Evolutionary conservation across 1,140 invertebrate species (phyloP), one percentile per base, ranked within the genome.

Genomic region (Copidosoma floridanum): DNA sequence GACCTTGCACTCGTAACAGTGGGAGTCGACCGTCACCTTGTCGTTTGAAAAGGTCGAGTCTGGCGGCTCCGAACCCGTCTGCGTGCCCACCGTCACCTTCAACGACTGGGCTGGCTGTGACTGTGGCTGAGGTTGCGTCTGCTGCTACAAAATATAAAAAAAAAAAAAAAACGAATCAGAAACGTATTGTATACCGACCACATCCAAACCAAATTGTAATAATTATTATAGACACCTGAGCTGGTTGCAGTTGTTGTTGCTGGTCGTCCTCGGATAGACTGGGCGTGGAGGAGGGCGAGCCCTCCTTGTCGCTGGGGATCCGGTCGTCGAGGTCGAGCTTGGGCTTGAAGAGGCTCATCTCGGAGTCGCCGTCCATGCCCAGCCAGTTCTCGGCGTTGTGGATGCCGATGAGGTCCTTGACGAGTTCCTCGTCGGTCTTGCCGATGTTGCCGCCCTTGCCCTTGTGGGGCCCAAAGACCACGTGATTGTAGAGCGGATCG

Each of bases 351-450:
- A 92, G 82, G 26, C 85, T 86, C 72, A 91, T 78, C 67, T 92
- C 90, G n/a, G 88, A 88, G 68, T 94, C 92, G 0, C 89, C 91
- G 71, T 95, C 92, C 80, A 94, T 91, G 2, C 92, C 93, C 3
- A 95, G 81, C 93, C 93, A 95, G 75, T 94, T 95, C 74, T 95
- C 92, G 2, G 92, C 92, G 71, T 94, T 95, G 77, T 96, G 93
- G 68, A 94, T 93, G 51, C 89, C 89, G 62, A 95, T 94, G 29
- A 97, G 80, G 73, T 95, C 93, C 46, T 87, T 81, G 1, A 96
- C 91, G n/a, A 95, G 80, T 70, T 98, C 87, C 68, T 97, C 93
- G 66, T 95, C 90, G 1, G 89, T 86, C 77, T 96, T 96, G 3
- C 93, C 95, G 63, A 94, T 91, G 67, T 93, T 88, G 2, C 95